Base-by-base conservation (phyloP, 1,140 invertebrate species). In the Melanaphis sacchari region DNA sequence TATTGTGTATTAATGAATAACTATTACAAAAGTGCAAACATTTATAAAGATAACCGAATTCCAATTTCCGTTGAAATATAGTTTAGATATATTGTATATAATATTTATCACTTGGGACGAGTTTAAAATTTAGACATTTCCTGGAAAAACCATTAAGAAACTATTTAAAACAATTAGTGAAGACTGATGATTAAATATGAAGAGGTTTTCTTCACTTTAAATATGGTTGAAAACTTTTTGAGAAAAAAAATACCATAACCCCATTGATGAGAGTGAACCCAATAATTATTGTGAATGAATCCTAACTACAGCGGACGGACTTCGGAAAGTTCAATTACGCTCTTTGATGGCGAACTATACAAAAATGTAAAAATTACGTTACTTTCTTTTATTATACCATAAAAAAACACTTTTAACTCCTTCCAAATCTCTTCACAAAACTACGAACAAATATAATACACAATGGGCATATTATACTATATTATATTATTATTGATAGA, bases 301-400 rank as follows among this genome's bases (percentile, higher is more conserved):
- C 40, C 82, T 11, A 24, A 40, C 82, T 40, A 41, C 24, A 84
- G 43, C 24, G 9, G 82, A 87, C 36, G 4, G 26, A 54, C 21
- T 7, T 52, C 49, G 4, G 11, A 26, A 59, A 24, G 59, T 90
- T 90, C 88, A 90, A 90, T 90, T 59, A 40, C 31, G 38, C 24
- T 31, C 36, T 15, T 90, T 59, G 6, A 22, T 26, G 52, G 22
- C 38, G 22, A 52, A 89, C 21, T n/a, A 26, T 52, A 21, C 49
- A 26, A 38, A 15, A 89, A 54, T 9, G 18, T 41, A 5, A 1
- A 90, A 31, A 59, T 90, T 11, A 21, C 26, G 52, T 40, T 59
- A 89, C 22, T 49, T 89, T 89, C 41, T 36, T n/a, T 87, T 87
- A 88, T 36, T 88, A 41, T 88, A 26, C n/a, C 21, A 46, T 88